A percentile compares a stretch with the other conserved stretches of the same genome.
These are phyloP conservation scores for Steinernema hermaphroditum DNA, from an alignment of 2,888 invertebrate genomes.

Conservation along the genomic window DNA sequence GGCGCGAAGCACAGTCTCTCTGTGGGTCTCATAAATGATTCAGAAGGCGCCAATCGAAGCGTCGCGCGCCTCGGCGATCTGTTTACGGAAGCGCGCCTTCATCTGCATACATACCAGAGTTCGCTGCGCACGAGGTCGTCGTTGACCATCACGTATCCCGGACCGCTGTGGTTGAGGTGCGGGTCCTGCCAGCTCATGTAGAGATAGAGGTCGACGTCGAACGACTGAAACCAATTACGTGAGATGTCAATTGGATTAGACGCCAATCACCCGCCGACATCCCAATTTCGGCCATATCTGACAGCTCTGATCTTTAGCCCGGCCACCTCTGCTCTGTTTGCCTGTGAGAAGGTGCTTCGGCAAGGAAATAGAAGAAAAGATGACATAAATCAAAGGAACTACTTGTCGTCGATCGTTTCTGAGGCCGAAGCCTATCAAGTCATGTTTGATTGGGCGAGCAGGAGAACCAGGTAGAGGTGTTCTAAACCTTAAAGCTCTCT, in stretches of 20 bases:
- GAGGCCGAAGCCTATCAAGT: no score
- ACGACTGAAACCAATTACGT: conserved; percentile 38
- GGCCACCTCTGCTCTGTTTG: no score
- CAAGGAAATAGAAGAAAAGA: no score
- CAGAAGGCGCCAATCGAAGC: no score
- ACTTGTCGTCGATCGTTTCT: no score
- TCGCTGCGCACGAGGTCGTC: conserved; percentile 38
- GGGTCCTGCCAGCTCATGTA: conserved; percentile 43
- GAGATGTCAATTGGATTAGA: background rate
- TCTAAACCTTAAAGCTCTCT: no score
- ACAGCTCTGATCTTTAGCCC: no score
- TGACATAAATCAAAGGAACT: no score
- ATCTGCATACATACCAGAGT: conserved; percentile 38
- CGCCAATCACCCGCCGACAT: background rate
- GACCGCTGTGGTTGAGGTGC: conserved; percentile 37
- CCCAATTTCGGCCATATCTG: background rate
- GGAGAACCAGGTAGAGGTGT: no score
- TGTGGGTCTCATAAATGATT: conserved; percentile 8
- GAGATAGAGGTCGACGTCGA: conserved; percentile 47
- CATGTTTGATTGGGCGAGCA: no score
- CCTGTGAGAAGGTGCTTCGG: no score
- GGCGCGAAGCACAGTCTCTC: background rate
- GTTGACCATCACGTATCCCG: conserved; percentile 43
- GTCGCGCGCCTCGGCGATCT: background rate
- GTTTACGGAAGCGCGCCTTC: conserved; percentile 16